These are phyloP conservation scores for Leucoraja erinaceus DNA, from an alignment of 2,113 vertebrate species.

Conservation along the genomic window DNA sequence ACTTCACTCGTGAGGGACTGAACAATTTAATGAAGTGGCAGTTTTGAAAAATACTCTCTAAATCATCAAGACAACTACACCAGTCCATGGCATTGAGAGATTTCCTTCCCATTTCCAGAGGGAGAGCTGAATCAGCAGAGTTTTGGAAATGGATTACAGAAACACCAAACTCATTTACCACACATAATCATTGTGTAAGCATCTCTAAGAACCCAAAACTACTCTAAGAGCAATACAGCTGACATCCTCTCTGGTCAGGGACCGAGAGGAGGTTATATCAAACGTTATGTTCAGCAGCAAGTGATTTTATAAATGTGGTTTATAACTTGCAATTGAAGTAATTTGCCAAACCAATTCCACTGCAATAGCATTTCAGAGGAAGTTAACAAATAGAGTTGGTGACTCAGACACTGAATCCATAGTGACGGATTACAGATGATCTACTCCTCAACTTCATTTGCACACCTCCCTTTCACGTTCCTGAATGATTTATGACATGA, in stretches of 20 bases:
- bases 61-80: neutral
- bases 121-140: constrained; percentile 3
- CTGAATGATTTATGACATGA: neutral
- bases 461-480: neutral
- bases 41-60: neutral
- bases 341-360: neutral
- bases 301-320: neutral
- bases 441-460: neutral
- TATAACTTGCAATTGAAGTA: constrained; percentile 11
- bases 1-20: neutral
- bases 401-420: neutral
- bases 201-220: neutral
- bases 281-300: neutral
- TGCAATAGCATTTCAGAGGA: neutral
- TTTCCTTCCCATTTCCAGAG: neutral
- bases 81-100: neutral
- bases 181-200: neutral
- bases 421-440: neutral
- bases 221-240: neutral
- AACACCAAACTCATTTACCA: constrained; percentile 18
- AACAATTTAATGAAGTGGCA: neutral
- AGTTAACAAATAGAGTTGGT: neutral
- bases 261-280: neutral
- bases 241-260: neutral
- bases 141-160: neutral